These are phyloP conservation scores for Toxotes chatareus DNA, from an alignment of 2,113 vertebrate species.

Conservation along the genomic window DNA sequence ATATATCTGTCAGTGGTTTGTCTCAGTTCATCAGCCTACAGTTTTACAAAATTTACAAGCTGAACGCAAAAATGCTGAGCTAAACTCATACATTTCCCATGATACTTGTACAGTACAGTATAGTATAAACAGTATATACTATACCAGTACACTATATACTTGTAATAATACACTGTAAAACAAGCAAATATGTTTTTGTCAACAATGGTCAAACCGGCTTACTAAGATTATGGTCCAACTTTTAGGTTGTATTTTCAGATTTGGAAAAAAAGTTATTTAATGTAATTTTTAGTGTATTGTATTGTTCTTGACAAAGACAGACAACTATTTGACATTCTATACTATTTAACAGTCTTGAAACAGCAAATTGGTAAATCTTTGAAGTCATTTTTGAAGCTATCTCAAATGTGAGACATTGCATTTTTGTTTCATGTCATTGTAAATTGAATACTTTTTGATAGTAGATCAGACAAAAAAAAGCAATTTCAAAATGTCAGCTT, in stretches of 20 bases:
- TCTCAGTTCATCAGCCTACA: background rate
- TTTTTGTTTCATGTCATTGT: background rate
- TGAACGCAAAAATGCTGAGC: background rate
- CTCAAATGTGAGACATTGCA: background rate
- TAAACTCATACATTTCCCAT: background rate
- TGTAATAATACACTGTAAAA: background rate
- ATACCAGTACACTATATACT: too few relatives aligned
- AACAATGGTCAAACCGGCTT: background rate
- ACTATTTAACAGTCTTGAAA: background rate
- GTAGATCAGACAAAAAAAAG: background rate
- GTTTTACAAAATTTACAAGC: background rate
- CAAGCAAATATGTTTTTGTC: background rate
- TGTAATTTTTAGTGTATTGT: background rate
- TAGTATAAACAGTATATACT: too few relatives aligned
- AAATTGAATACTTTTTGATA: background rate
- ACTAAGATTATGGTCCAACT: too few relatives aligned
- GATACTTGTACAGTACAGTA: background rate
- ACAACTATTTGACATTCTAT: too few relatives aligned
- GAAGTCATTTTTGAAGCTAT: background rate
- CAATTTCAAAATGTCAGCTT: background rate
- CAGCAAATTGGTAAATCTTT: background rate
- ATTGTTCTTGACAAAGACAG: background rate
- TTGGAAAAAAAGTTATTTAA: background rate
- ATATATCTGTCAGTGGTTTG: slow-evolving; percentile 10
- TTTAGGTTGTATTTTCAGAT: background rate